Base-by-base conservation (phyloP, 2,113 vertebrate species). In the Dryoscopus gambensis region DNA sequence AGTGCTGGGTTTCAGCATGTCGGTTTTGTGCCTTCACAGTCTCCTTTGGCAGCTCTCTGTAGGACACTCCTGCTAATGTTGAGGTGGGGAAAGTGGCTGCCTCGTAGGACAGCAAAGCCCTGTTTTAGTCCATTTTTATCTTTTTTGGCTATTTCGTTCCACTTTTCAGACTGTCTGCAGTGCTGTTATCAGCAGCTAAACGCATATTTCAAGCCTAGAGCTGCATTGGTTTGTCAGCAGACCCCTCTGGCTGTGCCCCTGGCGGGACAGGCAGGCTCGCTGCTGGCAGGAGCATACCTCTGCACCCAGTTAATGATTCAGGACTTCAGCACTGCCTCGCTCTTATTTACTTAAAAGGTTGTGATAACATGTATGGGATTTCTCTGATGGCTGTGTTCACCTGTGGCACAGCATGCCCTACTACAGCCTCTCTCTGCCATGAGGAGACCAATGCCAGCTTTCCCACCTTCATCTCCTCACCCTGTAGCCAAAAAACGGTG, bases 401-500 rank as follows among this genome's bases (percentile, higher is more conserved):
- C 33, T 2, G 1, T 69, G 46, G 65, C 49, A 44, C 40, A 46
- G 37, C 64, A 65, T 73, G 35, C 44, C 11, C 49, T 53, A 50
- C 79, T 20, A 9, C 4, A 8, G 73, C 53, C 37, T 23, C 39
- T 23, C 12, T 25, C 39, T 49, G 69, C 62, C 0, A 0, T 1
- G 22, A 64, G 33, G 65, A 81, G 40, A 84, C 18, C 69, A 5
- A 0, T 2, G 7, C 55, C 44, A 39, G 16, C 85, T 64, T 56
- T 75, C 40, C 40, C 50, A 7, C 74, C 46, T 44, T 44, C 5
- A 2, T 46, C 42, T 56, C 55, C 49, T 67, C 1, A 2, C 46
- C 46, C 44, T 0, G 0, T 46, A 28, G 57, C 71, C 53, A 39
- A 10, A 14, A 39, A 31, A 22, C 4, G 0, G 2, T 27, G 81